Evolutionary conservation across 2,113 vertebrate genomes (phyloP), one percentile per base, ranked within the genome.

Genomic region (Eolophus roseicapilla): DNA sequence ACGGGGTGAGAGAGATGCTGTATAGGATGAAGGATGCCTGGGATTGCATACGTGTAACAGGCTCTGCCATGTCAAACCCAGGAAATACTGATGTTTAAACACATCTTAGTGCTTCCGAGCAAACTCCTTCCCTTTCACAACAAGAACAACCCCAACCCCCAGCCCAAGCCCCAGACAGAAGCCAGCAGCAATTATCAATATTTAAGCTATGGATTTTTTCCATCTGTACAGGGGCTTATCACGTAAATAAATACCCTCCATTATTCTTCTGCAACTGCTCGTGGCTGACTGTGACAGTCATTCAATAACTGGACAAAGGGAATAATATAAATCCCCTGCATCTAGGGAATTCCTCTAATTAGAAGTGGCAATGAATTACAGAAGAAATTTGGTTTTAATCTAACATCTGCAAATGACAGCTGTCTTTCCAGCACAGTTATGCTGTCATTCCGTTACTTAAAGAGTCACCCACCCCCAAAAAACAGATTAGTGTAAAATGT

Each of bases 261-360:
- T 97, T 97, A 97, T 95, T 97, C 95, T 96, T 94, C 96, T 88
- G 92, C 92, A 97, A 97, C 96, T 96, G 93, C 91, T 97, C 87
- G 17, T 97, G 86, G 93, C 88, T 96, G 91, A 97, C 95, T 97
- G 92, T 96, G 95, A 97, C 92, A 97, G 91, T 97, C 96, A 97
- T 97, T 98, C 94, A 98, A 96, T 97, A 97, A 97, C 70, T 53
- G 88, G 95, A 97, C 96, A 98, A 98, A 96, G 93, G 94, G 85
- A 97, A 96, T 97, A 96, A 97, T 97, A 97, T 94, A 98, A 97
- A 97, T 95, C 90, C 94, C 90, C 74, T 91, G 93, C 93, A 96
- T 76, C 95, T 60, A 96, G 95, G 96, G 96, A 97, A 98, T 98
- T 97, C 93, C 95, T 98, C 95, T 97, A 97, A 98, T 97, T 98